Base-by-base conservation (phyloP, 2,888 invertebrate species). In the Dromius quadrimaculatus region DNA sequence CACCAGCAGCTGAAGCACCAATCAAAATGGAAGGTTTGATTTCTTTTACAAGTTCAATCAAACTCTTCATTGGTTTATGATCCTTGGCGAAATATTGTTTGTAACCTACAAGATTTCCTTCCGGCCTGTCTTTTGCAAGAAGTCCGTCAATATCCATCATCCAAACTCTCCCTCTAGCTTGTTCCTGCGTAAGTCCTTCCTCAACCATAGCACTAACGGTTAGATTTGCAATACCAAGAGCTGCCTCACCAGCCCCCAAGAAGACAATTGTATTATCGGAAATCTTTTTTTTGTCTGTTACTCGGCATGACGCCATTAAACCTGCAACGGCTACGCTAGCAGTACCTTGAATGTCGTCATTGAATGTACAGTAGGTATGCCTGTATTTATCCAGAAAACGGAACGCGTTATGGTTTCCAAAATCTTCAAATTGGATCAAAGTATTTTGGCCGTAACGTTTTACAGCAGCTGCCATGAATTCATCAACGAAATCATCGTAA, bases 291-390 rank as follows among this genome's bases (percentile, higher is more conserved):
- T 91, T 90, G 0, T 77, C 76, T 0, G 94, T 95, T 71, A 95
- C 84, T 73, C 91, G 85, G 64, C 87, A 86, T 32, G 93, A 90
- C 0, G 95, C 93, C 78, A 95, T 85, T 15, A 99, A 84, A 0
- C 98, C 98, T 3, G 96, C 97, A 1, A 98, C 94, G 5, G 95
- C 97, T 0, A 98, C 98, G 22, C 95, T 90, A 1, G 98, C 98
- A 0, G 98, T 97, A 75, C 98, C 97, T 83, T 98, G 98, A 79
- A 99, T 99, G 79, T 99, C 99, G 79, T 99, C 99, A 83, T 99
- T 99, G 83, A 99, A 99, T 17, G 97, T 97, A 83, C 98, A 98
- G 82, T 96, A 98, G 74, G 88, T 88, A 78, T 92, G 85, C 72
- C 95, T 88, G 84, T 97, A 99, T 83, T 93, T 95, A 78, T 93